Evolutionary conservation across 2,888 invertebrate genomes (phyloP), one percentile per base, ranked within the genome.

Genomic region (Euclidia mi): DNA sequence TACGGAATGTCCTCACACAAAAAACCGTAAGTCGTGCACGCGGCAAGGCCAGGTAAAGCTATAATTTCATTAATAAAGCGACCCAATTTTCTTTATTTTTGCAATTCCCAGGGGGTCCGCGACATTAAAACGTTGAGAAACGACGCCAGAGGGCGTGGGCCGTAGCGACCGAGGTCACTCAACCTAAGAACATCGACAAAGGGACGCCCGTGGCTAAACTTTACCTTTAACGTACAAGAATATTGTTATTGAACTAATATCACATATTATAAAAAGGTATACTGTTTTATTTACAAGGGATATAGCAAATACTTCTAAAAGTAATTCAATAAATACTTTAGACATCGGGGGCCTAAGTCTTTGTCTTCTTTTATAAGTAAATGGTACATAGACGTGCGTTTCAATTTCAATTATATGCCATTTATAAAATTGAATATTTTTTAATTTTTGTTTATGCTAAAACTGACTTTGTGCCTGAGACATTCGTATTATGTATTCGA

Each of bases 181-280:
- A 87, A 82, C 86, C 76, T 73, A 58, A 65, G 69, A 76, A 81
- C 79, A 81, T 79, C 77, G 83, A 79, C 81, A 78, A 77, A 78
- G 79, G 74, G 73, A 71, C 63, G 57, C 52, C 65, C 53, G 68
- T 68, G 74, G 66, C 56, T 58, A 65, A 78, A 77, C 70, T 71
- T 65, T 72, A 67, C 64, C 70, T 76, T 58, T 59, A 55, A 32
- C 56, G 58, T 32, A 49, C 49, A 46, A 52, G 14, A 53, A 40
- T 52, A 46, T 50, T 53, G 56, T 61, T 62, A 58, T 37, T 52
- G 15, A 15, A 41, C 7, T 32, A 47, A 52, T 28, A 41, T 57
- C 31, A 48, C 48, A 32, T 31, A 14, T 38, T 28, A 41, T 25
- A 45, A n/a, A n/a, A n/a, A n/a, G n/a, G n/a, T 48, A 35, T 34